Conservation (phyloP, 2,797 vertebrate genomes). For the Etheostoma nigrum region DNA sequence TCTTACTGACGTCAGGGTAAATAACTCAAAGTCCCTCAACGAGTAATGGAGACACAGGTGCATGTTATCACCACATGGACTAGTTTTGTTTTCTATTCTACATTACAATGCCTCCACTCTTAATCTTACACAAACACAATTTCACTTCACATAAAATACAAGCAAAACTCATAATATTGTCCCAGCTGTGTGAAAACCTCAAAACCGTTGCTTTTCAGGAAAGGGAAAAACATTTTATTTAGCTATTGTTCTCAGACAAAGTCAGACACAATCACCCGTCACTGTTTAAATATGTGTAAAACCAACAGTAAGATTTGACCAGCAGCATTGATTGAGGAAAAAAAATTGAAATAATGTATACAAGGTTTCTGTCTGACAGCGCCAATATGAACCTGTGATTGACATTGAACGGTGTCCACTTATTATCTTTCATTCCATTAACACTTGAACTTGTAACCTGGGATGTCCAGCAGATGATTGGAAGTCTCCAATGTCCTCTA, state of each 20-base stretch:
- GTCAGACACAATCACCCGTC: too few species aligned
- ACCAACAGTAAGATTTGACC: too few species aligned
- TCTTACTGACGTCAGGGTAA: conserved; percentile 57
- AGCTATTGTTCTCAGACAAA: too few species aligned
- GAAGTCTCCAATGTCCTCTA: conserved; percentile 53
- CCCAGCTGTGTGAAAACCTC: too few species aligned
- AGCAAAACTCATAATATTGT: neutral
- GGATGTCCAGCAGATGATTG: conserved; percentile 59
- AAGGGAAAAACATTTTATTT: too few species aligned
- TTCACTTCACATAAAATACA: neutral
- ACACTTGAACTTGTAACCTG: conserved; percentile 43
- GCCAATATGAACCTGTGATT: neutral
- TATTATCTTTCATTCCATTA: conserved; percentile 24
- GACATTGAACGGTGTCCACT: conserved; percentile 8
- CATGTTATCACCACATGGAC: neutral
- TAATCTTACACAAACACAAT: neutral
- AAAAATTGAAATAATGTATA: too few species aligned
- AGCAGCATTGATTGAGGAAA: too few species aligned
- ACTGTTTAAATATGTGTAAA: too few species aligned
- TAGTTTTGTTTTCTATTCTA: neutral
- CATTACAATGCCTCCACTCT: too few species aligned
- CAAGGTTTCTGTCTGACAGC: too few species aligned
- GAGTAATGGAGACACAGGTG: conserved; percentile 41
- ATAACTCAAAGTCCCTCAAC: neutral
- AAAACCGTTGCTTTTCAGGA: too few species aligned